Percentiles rank a stretch among this genome's conserved stretches.
Evolutionary conservation across 2,113 vertebrate genomes (phyloP).

Genomic region (Tor tambroides): DNA sequence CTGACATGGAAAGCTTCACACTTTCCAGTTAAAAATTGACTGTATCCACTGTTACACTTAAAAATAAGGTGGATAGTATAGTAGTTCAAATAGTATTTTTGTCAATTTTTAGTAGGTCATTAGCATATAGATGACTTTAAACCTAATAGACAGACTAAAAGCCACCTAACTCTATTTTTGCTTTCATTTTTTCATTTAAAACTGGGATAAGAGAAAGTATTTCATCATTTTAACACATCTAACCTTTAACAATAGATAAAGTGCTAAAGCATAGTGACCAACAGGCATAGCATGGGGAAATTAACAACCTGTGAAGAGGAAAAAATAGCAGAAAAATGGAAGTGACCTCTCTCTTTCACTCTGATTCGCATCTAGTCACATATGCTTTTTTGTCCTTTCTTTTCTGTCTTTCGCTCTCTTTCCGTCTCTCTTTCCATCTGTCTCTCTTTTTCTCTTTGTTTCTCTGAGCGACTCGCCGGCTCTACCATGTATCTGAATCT

Average conservation of each 20-base stretch:
- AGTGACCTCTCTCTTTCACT: neutral
- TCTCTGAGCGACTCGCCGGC: conserved; percentile 22
- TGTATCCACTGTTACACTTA: too few relatives aligned
- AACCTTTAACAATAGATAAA: neutral
- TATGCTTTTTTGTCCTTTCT: neutral
- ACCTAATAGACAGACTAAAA: neutral
- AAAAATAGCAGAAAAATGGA: neutral
- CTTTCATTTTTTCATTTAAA: neutral
- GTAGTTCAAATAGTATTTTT: neutral
- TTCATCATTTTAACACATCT: neutral
- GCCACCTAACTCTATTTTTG: neutral
- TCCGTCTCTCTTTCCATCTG: neutral
- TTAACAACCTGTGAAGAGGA: conserved; percentile 11
- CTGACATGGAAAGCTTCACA: neutral
- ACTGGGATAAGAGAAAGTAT: neutral
- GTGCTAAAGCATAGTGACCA: neutral
- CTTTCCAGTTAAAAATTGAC: neutral
- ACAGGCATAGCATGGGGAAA: conserved; percentile 2
- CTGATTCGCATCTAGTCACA: neutral
- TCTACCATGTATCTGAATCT: conserved; percentile 51
- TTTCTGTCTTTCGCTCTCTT: conserved; percentile 41
- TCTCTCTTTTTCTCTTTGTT: neutral
- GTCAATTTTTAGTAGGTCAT: neutral
- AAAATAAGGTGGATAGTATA: too few relatives aligned
- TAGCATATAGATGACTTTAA: neutral